Evolutionary conservation across 2,113 vertebrate species (phyloP).

Genomic region (Ceuthmochares aereus): DNA sequence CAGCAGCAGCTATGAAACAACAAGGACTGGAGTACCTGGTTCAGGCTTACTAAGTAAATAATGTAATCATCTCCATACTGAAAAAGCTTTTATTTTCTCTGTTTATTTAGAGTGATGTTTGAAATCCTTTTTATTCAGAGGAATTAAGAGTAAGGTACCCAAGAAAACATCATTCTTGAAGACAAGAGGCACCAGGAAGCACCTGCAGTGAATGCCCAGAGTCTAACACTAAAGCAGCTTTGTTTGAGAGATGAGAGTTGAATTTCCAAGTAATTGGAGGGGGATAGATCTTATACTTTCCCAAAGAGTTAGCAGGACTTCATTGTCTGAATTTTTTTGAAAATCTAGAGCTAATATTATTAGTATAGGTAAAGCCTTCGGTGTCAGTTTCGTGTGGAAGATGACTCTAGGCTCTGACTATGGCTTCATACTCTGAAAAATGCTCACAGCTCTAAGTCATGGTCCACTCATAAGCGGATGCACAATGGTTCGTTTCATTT

Average conservation of each 20-base stretch:
- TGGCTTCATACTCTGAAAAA: not conserved
- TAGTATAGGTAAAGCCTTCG: not conserved
- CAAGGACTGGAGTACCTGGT: not conserved
- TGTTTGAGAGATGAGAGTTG: not conserved
- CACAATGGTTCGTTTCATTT: too few species aligned
- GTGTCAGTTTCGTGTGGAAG: not conserved
- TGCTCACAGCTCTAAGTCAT: not conserved
- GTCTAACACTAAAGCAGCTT: not conserved
- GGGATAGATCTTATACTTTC: not conserved
- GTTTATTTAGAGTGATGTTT: not conserved
- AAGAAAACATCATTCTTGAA: not conserved
- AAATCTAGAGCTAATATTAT: not conserved
- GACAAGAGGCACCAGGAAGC: not conserved
- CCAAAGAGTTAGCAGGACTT: not conserved
- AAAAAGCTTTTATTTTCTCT: not conserved
- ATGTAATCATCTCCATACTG: too few species aligned
- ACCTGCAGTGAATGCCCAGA: not conserved
- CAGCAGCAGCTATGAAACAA: not conserved
- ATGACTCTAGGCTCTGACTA: not conserved
- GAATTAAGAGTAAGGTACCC: not conserved
- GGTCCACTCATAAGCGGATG: too few species aligned
- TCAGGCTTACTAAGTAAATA: too few species aligned
- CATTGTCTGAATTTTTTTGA: not conserved
- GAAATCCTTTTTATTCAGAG: not conserved
- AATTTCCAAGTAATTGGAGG: not conserved